These are phyloP conservation scores for Parapristionchus giblindavisi DNA, from an alignment of 2,888 invertebrate species.

Conservation along the genomic window DNA sequence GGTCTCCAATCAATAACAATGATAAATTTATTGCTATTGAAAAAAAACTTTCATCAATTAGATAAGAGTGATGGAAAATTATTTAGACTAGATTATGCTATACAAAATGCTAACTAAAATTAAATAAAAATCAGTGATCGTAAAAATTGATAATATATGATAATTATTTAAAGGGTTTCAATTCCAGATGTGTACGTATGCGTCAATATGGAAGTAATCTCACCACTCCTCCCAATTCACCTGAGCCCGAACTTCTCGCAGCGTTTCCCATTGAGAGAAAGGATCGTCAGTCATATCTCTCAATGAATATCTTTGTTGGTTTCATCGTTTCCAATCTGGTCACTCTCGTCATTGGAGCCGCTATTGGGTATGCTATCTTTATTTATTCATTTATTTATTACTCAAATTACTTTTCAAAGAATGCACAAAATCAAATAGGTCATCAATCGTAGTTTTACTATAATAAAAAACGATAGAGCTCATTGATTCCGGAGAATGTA, in stretches of 20 bases:
- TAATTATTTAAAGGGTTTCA: no score
- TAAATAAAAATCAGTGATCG: no score
- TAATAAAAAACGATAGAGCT: neutral
- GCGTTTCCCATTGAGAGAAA: slow-evolving; percentile 37
- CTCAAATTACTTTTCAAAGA: neutral
- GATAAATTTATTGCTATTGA: no score
- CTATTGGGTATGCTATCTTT: slow-evolving; percentile 79
- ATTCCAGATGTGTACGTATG: slow-evolving; percentile 42
- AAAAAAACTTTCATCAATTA: no score
- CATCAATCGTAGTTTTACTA: no score
- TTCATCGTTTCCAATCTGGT: slow-evolving; percentile 88
- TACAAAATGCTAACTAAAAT: no score
- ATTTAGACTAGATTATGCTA: no score
- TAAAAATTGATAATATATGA: no score
- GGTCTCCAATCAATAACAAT: no score
- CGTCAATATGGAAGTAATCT: slow-evolving; percentile 63
- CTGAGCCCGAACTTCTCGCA: slow-evolving; percentile 61
- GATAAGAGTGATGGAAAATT: no score
- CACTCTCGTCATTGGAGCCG: slow-evolving; percentile 87
- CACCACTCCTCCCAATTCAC: slow-evolving; percentile 69
- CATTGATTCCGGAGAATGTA: neutral
- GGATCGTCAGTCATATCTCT: slow-evolving; percentile 40
- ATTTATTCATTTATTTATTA: neutral
- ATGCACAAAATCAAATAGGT: no score
- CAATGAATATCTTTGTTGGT: slow-evolving; percentile 80